Percentiles rank a stretch among this genome's conserved stretches.
Conservation (phyloP, 2,888 invertebrate genomes). For the Ophion costatus region DNA sequence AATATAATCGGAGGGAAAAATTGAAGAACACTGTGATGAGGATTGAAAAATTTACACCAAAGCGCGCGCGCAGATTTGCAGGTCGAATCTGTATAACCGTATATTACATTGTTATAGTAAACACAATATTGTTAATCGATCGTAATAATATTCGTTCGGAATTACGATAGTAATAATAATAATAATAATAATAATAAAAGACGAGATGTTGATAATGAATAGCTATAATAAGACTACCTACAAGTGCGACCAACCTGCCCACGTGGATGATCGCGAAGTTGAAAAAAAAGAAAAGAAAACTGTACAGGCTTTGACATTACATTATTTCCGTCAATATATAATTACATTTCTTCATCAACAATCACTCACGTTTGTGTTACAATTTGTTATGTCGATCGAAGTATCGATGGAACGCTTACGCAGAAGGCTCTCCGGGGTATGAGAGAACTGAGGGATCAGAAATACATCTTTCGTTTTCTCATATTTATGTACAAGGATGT, state of each 20-base stretch:
- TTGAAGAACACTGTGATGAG: slow-evolving; percentile 47
- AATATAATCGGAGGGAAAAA: slow-evolving; percentile 7
- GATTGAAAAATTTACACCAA: slow-evolving; percentile 28
- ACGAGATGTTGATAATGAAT: slow-evolving; percentile 63
- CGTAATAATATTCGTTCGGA: slow-evolving; percentile 63
- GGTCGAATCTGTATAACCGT: slow-evolving; percentile 76
- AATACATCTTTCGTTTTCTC: slow-evolving; percentile 29
- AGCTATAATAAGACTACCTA: slow-evolving; percentile 79
- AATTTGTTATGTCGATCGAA: neutral
- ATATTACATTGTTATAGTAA: slow-evolving; percentile 81
- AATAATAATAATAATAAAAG: slow-evolving; percentile 51
- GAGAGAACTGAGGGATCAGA: neutral
- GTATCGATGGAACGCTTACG: slow-evolving; percentile 45
- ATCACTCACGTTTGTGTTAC: slow-evolving; percentile 8
- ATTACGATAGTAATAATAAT: slow-evolving; percentile 53
- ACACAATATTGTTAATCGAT: slow-evolving; percentile 79
- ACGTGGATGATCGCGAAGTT: slow-evolving; percentile 37
- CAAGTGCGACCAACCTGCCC: slow-evolving; percentile 69
- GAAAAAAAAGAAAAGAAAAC: slow-evolving; percentile 45
- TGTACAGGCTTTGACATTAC: slow-evolving; percentile 68
- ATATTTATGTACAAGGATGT: neutral
- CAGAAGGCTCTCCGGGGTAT: neutral
- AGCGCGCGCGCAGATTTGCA: slow-evolving; percentile 41
- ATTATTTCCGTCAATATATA: slow-evolving; percentile 63
- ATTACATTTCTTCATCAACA: slow-evolving; percentile 55